phyloP scores from a whole-genome alignment of 2,797 vertebrate genomes.

The Chelonia mydas region DNA sequence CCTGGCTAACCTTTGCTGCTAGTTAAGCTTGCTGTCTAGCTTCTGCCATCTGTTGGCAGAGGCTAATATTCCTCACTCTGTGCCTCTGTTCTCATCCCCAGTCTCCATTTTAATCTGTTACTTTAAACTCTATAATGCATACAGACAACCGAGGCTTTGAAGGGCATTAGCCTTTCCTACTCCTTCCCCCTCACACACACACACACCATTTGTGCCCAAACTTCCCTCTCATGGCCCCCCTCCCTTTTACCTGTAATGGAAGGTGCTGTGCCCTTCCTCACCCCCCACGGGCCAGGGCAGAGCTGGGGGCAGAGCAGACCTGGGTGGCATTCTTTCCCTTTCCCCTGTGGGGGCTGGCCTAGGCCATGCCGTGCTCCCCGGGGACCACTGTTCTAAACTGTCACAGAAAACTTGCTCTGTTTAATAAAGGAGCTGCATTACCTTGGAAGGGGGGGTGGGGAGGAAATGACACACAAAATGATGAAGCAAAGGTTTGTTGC shows the following conservation, averaged over 20 bases:
- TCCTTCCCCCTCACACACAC: too few species aligned
- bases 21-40: neutral
- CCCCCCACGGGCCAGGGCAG: too few species aligned
- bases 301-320: too few species aligned
- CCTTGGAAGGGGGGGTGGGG: too few species aligned
- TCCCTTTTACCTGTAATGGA: too few species aligned
- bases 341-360: too few species aligned
- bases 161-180: too few species aligned
- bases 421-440: neutral
- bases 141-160: neutral
- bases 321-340: too few species aligned
- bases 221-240: too few species aligned
- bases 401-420: neutral
- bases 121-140: neutral
- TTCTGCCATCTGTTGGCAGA: neutral
- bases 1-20: neutral
- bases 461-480: neutral
- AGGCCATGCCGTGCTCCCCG: too few species aligned
- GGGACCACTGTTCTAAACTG: neutral
- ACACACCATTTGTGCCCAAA: too few species aligned
- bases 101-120: fast-evolving
- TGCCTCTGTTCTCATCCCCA: neutral
- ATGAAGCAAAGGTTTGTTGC: neutral
- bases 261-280: too few species aligned
- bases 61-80: fast-evolving